phyloP scores from a whole-genome alignment of 1,140 invertebrate genomes.

The Plutomurus gul region DNA sequence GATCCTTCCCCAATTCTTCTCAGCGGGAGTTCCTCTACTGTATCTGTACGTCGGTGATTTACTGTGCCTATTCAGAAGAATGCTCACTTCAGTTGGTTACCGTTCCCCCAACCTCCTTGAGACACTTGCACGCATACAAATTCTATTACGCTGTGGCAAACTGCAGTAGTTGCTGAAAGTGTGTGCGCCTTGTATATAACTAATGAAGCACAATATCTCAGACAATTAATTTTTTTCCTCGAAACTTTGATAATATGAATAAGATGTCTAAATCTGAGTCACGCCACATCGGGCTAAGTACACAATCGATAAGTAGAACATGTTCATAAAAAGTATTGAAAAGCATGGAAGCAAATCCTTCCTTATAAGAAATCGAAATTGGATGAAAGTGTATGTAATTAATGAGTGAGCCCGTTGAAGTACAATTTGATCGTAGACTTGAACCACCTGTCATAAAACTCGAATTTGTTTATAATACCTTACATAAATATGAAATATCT shows the following conservation, averaged over 20 bases:
- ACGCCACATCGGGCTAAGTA: too few relatives aligned
- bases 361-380: neutral
- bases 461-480: neutral
- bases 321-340: neutral
- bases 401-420: neutral
- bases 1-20: neutral
- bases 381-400: slow-evolving; percentile 3
- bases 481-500: slow-evolving; percentile 18
- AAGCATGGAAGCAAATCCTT: neutral
- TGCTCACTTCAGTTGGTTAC: too few relatives aligned
- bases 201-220: too few relatives aligned
- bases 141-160: too few relatives aligned
- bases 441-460: neutral
- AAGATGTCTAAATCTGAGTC: too few relatives aligned
- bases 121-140: too few relatives aligned
- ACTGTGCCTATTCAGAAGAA: neutral
- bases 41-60: neutral
- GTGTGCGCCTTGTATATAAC: too few relatives aligned
- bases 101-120: too few relatives aligned
- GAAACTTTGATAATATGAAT: too few relatives aligned
- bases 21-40: neutral
- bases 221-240: too few relatives aligned
- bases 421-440: neutral
- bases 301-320: neutral
- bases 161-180: too few relatives aligned